These are phyloP conservation scores for Uloborus diversus DNA, from an alignment of 1,140 invertebrate species.

Conservation along the genomic window DNA sequence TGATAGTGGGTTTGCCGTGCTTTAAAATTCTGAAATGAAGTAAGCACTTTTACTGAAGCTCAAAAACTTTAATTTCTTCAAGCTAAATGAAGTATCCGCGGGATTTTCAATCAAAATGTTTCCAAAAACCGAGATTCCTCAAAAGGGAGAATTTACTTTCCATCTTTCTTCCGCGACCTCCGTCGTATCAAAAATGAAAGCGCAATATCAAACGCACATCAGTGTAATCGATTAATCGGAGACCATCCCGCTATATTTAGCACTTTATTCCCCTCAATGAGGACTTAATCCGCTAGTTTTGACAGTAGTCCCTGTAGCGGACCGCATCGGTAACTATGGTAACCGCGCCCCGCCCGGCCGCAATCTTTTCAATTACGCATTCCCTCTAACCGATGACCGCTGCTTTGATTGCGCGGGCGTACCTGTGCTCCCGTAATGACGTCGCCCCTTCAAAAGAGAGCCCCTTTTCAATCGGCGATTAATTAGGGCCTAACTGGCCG, in stretches of 20 bases:
- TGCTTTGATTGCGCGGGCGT: constrained; percentile 14
- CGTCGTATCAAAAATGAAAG: too few relatives aligned
- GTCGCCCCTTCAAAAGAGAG: background rate
- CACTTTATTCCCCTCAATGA: background rate
- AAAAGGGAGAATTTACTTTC: background rate
- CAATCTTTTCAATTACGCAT: constrained; percentile 10
- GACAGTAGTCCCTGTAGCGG: background rate
- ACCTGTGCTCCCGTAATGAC: background rate
- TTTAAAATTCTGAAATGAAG: too few relatives aligned
- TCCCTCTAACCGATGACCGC: background rate
- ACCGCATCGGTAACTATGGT: background rate
- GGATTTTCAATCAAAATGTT: too few relatives aligned
- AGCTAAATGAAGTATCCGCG: too few relatives aligned
- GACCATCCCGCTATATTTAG: background rate
- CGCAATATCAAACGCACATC: background rate
- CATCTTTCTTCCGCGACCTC: background rate
- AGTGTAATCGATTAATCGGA: constrained; percentile 1
- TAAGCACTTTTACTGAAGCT: too few relatives aligned
- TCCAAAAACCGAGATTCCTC: background rate
- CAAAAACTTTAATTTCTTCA: too few relatives aligned
- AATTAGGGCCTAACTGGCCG: constrained; percentile 24
- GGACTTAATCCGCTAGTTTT: constrained; percentile 22
- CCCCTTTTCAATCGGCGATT: constrained; percentile 22
- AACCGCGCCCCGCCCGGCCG: background rate
- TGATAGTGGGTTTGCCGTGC: too few relatives aligned